Evolutionary conservation across 1,140 invertebrate genomes (phyloP).

Genomic region (Mya arenaria): DNA sequence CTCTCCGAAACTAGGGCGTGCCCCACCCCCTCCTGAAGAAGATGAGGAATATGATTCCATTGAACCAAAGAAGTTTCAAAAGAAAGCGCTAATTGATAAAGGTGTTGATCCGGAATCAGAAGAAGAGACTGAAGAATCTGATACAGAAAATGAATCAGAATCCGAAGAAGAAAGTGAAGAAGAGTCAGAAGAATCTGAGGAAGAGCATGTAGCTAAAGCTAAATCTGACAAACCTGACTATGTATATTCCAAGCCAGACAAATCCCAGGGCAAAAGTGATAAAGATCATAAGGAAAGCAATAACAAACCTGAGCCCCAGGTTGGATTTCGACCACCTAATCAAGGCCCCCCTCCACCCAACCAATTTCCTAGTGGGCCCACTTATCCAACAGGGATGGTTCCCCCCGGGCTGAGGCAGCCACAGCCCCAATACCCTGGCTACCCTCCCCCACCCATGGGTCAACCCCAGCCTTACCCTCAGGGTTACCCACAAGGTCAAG

Average conservation of each 20-base stretch:
- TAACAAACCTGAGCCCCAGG: background rate
- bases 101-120: slow-evolving; percentile 19
- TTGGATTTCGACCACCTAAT: slow-evolving; percentile 16
- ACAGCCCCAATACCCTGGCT: background rate
- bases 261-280: background rate
- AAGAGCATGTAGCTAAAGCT: slow-evolving; percentile 10
- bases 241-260: slow-evolving; percentile 44
- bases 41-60: slow-evolving; percentile 51
- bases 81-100: slow-evolving; percentile 21
- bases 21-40: slow-evolving; percentile 36
- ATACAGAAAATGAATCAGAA: slow-evolving; percentile 50
- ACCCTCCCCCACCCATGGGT: slow-evolving; percentile 30
- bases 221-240: slow-evolving; percentile 18
- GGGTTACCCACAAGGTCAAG: slow-evolving; percentile 34
- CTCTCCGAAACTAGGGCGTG: background rate
- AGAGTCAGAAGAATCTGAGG: slow-evolving; percentile 30
- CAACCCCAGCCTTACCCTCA: slow-evolving; percentile 25
- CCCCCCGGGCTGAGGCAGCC: background rate
- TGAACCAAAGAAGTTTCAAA: slow-evolving; percentile 30
- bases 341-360: slow-evolving; percentile 25
- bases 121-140: slow-evolving; percentile 39
- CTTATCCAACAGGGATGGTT: background rate
- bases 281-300: background rate
- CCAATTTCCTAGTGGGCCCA: background rate
- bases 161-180: slow-evolving; percentile 31